Evolutionary conservation across 2,797 vertebrate genomes (phyloP).

Genomic region (Spinibarbus caldwelli): DNA sequence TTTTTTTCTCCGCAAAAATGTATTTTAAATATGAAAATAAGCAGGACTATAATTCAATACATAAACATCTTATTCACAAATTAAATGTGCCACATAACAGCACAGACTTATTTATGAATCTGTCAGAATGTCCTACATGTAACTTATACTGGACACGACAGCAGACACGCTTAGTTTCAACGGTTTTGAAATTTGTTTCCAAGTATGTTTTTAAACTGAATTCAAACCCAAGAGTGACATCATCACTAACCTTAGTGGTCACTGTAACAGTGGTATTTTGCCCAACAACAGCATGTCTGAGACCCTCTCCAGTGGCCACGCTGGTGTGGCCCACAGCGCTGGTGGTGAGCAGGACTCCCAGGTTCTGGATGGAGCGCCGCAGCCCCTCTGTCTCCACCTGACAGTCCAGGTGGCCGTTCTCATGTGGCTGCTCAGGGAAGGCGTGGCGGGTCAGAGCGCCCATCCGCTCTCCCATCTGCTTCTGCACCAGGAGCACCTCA

Average conservation of each 20-base stretch:
- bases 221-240: neutral
- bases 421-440: constrained; percentile 90
- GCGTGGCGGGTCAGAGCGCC: constrained; percentile 84
- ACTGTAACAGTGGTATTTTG: constrained; percentile 88
- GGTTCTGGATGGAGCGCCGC: constrained; percentile 91
- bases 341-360: constrained; percentile 91
- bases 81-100: neutral
- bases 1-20: no score
- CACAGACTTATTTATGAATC: neutral
- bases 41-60: neutral
- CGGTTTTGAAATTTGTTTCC: no score
- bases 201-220: neutral
- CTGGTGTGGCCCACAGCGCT: constrained; percentile 88
- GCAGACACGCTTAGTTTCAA: no score
- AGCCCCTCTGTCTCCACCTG: constrained; percentile 91
- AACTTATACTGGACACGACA: neutral
- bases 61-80: neutral
- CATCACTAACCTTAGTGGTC: constrained; percentile 83
- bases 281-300: constrained; percentile 89
- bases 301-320: constrained; percentile 91
- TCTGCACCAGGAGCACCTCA: constrained; percentile 90
- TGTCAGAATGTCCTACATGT: neutral
- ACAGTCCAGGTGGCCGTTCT: constrained; percentile 92
- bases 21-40: no score
- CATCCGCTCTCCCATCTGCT: constrained; percentile 95